Evolutionary conservation across 2,113 vertebrate species (phyloP), one percentile per base, ranked within the genome.

Genomic region (Pteropus alecto): DNA sequence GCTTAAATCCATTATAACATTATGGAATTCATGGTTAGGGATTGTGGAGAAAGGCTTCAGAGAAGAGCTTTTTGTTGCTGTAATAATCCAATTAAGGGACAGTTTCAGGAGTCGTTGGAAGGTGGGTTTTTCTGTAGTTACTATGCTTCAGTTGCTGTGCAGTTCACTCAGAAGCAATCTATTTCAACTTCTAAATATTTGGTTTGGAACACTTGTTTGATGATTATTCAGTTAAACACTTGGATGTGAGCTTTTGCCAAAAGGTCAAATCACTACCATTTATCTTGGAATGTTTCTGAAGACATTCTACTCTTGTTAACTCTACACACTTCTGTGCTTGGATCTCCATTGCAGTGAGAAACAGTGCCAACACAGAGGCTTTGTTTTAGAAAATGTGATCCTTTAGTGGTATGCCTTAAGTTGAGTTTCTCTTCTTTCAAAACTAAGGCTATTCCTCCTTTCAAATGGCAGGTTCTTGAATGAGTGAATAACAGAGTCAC

Each of bases 371-470:
- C 90, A 99, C 97, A 94, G 99, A 99, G 99, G 99, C 99, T 99
- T 99, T 90, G 99, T 98, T 99, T 99, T 99, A 84, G 99, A 99
- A 98, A 99, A 99, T 83, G 98, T 94, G 94, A 99, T 99, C 95
- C 99, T 99, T 98, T 99, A 99, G 96, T 99, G 99, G 95, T 99
- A 99, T 30, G 99, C 99, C 98, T 99, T 99, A 82, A 99, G 99
- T 89, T 99, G 99, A 38, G 99, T 99, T 98, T 99, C 99, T 61
- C 99, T 98, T 98, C 99, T 99, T 96, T 99, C 99, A 90, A 99
- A 98, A 97, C 98, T 99, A 93, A 99, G 98, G 15, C 98, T 97
- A 48, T 98, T 99, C 96, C 97, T 99, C 97, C 99, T 99, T 76
- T 61, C 99, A 97, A 96, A 85, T 18, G 98, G 98, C 89, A 99